phyloP scores from a whole-genome alignment of 2,113 vertebrate genomes.

The Lota lota region DNA sequence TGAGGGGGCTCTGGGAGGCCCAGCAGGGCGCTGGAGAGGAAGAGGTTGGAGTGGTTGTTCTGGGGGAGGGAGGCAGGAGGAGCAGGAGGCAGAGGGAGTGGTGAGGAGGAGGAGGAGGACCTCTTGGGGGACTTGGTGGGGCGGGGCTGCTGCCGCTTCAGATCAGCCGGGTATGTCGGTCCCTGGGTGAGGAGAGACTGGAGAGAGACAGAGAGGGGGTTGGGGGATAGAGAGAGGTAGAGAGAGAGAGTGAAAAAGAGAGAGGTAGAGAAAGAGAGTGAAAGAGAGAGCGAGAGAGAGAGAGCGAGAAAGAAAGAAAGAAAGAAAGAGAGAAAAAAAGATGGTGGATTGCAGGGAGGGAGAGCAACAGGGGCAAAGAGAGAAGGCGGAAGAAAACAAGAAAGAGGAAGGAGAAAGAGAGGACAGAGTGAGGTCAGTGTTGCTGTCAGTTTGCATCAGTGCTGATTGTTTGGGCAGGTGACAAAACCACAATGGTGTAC shows the following conservation, averaged over 20 bases:
- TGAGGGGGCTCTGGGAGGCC: constrained; percentile 79
- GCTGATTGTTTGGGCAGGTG: constrained; percentile 71
- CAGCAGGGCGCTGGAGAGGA: constrained; percentile 93
- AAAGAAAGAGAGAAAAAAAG: constrained; percentile 2
- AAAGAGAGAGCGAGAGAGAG: constrained; percentile 63
- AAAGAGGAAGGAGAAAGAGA: constrained; percentile 48
- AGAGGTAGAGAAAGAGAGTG: constrained; percentile 38
- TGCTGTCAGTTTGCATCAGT: constrained; percentile 71
- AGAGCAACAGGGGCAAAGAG: background rate
- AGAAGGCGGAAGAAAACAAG: constrained; percentile 3
- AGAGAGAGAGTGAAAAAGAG: constrained; percentile 10
- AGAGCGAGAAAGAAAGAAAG: too few relatives aligned
- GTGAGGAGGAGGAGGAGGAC: constrained; percentile 72
- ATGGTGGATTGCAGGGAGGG: constrained; percentile 28
- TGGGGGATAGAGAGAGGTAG: background rate
- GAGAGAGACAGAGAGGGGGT: constrained; percentile 13
- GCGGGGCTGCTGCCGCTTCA: constrained; percentile 86
- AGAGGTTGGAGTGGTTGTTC: constrained; percentile 91
- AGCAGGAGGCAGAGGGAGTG: constrained; percentile 42
- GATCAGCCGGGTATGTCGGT: constrained; percentile 86
- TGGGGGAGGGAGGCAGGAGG: constrained; percentile 62
- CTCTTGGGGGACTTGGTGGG: constrained; percentile 87
- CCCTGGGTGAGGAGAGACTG: constrained; percentile 78
- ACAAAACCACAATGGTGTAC: constrained; percentile 67
- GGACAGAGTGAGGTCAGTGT: constrained; percentile 70